A percentile compares a stretch with the other conserved stretches of the same genome.
phyloP scores from a whole-genome alignment of 1,140 invertebrate genomes.

The Dendrolimus kikuchii region DNA sequence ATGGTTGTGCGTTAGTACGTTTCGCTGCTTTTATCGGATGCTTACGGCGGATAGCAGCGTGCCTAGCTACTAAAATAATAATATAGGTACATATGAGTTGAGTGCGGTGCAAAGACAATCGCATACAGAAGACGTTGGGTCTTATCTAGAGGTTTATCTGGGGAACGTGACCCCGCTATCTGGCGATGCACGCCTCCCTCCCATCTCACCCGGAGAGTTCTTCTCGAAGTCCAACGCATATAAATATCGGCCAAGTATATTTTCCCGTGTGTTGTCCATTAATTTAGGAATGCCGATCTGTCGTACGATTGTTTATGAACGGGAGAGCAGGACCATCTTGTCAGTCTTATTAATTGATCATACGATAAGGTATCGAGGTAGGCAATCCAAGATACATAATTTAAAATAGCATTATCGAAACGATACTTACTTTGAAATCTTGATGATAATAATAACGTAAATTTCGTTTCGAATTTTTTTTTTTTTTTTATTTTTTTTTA shows the following conservation, averaged over 20 bases:
- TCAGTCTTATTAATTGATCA: conserved; percentile 52
- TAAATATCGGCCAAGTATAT: conserved; percentile 39
- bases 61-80: conserved; percentile 18
- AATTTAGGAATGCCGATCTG: conserved; percentile 49
- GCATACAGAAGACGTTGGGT: conserved; percentile 37
- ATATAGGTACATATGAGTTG: conserved; percentile 11
- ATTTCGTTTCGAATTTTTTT: too few species aligned
- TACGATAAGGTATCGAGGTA: conserved; percentile 29
- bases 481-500: too few species aligned
- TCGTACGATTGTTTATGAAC: conserved; percentile 43
- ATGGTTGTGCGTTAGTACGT: too few species aligned
- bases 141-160: conserved; percentile 50
- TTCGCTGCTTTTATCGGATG: too few species aligned
- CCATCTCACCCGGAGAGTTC: conserved; percentile 37
- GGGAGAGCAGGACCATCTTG: conserved; percentile 41
- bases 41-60: conserved; percentile 1
- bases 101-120: conserved; percentile 41
- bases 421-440: too few species aligned
- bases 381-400: conserved; percentile 13
- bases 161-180: conserved; percentile 56
- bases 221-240: conserved; percentile 38
- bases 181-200: conserved; percentile 29
- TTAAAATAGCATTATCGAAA: background rate
- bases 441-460: too few species aligned
- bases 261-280: conserved; percentile 36